Conservation (phyloP, 2,113 vertebrate species). For the Ochotona princeps region DNA sequence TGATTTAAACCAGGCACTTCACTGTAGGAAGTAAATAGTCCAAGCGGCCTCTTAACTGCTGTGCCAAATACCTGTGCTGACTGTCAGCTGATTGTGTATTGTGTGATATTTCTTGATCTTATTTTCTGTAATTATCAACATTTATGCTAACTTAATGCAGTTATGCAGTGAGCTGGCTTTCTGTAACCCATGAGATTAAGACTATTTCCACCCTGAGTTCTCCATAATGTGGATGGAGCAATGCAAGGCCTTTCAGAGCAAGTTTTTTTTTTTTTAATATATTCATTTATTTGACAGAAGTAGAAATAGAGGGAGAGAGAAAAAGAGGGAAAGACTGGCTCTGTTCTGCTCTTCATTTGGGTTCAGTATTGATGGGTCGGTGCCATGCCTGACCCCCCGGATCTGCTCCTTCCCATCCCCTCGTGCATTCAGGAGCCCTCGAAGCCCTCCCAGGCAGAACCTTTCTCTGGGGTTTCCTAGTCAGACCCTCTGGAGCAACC, state of each 20-base stretch:
- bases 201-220: neutral
- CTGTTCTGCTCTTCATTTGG: neutral
- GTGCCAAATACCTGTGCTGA: no score
- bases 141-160: neutral
- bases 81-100: neutral
- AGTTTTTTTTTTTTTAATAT: neutral
- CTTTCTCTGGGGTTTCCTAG: neutral
- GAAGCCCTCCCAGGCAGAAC: neutral
- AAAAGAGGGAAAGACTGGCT: neutral
- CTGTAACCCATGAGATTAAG: neutral
- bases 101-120: neutral
- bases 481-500: neutral
- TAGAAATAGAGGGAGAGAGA: no score
- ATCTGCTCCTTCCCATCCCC: neutral
- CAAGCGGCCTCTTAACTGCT: no score
- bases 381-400: neutral
- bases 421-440: neutral
- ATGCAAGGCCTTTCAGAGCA: neutral
- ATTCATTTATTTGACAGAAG: no score
- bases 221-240: neutral
- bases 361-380: conserved; percentile 54
- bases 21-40: no score
- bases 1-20: no score
- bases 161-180: neutral
- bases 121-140: neutral